phyloP scores from a whole-genome alignment of 1,140 invertebrate species.

The Gerris buenoi region DNA sequence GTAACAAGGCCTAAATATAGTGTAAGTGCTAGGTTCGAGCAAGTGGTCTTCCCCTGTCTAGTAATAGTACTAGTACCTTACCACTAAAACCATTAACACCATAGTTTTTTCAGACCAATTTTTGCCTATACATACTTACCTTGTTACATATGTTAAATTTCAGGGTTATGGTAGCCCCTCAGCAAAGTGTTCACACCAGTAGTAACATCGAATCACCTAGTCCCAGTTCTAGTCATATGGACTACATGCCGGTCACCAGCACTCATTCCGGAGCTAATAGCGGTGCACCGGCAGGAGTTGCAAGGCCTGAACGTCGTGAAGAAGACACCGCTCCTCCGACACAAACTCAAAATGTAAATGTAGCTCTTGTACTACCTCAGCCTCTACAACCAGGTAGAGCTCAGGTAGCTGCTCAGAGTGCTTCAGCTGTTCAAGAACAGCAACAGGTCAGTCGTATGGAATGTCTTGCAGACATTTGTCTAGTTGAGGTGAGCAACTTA shows the following conservation, averaged over 20 bases:
- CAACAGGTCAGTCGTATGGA: too few relatives aligned
- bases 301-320: too few relatives aligned
- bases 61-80: too few relatives aligned
- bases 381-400: conserved; percentile 12
- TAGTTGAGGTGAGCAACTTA: too few relatives aligned
- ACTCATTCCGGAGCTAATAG: conserved; percentile 25
- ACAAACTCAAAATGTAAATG: conserved; percentile 14
- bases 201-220: conserved; percentile 38
- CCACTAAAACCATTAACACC: too few relatives aligned
- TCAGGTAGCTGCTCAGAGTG: neutral
- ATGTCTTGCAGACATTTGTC: too few relatives aligned
- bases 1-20: too few relatives aligned
- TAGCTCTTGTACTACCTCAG: conserved; percentile 19
- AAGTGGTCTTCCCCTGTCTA: too few relatives aligned
- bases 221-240: conserved; percentile 44
- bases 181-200: conserved; percentile 37
- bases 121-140: too few relatives aligned
- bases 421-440: neutral
- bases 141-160: conserved; percentile 9
- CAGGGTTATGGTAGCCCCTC: conserved; percentile 43
- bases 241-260: conserved; percentile 54
- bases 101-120: too few relatives aligned
- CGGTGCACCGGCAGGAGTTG: neutral
- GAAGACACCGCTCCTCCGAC: conserved; percentile 8
- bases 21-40: too few relatives aligned